These are phyloP conservation scores for Pterostichus niger DNA, from an alignment of 2,888 invertebrate genomes.

Conservation along the genomic window DNA sequence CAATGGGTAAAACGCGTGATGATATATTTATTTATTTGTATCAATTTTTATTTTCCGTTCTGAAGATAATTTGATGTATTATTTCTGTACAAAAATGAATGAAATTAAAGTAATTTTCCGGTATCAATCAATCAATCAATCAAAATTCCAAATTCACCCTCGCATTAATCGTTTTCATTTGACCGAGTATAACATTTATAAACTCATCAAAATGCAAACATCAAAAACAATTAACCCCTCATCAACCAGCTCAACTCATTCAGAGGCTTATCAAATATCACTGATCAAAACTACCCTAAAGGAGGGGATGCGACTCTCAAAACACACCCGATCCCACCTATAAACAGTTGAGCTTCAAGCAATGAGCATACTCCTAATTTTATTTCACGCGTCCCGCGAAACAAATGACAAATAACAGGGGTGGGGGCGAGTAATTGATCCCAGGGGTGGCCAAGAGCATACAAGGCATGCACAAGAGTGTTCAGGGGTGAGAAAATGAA, in stretches of 20 bases:
- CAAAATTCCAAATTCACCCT: not conserved
- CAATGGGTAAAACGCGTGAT: no score
- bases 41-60: no score
- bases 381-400: conserved; percentile 52
- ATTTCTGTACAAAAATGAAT: no score
- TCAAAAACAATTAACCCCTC: conserved; percentile 41
- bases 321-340: conserved; percentile 14
- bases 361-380: conserved; percentile 46
- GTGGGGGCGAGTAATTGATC: conserved; percentile 47
- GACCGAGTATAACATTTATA: conserved; percentile 21
- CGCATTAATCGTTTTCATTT: conserved; percentile 7
- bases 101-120: not conserved
- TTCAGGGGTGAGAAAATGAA: not conserved
- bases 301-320: not conserved
- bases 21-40: no score
- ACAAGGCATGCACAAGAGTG: not conserved
- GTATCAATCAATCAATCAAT: not conserved
- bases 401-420: conserved; percentile 1
- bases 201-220: conserved; percentile 45
- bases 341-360: conserved; percentile 12
- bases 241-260: conserved; percentile 14
- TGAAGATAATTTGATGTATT: no score
- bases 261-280: conserved; percentile 30
- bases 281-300: conserved; percentile 30
- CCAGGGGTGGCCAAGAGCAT: conserved; percentile 11